These are phyloP conservation scores for Epistrophella euchroma DNA, from an alignment of 2,888 invertebrate species.

Conservation along the genomic window DNA sequence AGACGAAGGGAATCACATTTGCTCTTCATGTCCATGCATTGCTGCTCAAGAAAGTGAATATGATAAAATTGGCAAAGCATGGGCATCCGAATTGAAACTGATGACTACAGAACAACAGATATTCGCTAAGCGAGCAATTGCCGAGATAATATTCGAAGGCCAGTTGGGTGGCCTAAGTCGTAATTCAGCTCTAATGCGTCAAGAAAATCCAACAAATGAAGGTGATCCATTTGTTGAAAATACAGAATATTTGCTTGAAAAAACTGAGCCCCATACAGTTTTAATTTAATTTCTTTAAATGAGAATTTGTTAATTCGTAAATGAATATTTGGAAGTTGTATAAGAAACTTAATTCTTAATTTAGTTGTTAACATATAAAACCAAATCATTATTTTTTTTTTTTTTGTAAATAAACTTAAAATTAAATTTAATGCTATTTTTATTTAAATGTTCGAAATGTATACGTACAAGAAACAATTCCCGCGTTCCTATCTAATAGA, in stretches of 20 bases:
- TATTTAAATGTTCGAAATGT: too few species aligned
- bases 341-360: neutral
- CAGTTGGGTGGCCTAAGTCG: constrained; percentile 61
- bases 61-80: constrained; percentile 65
- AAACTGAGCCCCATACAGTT: neutral
- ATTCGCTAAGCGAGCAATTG: constrained; percentile 71
- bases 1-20: constrained; percentile 14
- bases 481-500: too few species aligned
- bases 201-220: neutral
- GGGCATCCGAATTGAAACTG: constrained; percentile 68
- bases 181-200: constrained; percentile 1
- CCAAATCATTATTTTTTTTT: too few species aligned
- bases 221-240: constrained; percentile 15
- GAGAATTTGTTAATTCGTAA: neutral
- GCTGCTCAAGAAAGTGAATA: constrained; percentile 51
- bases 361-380: too few species aligned
- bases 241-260: neutral
- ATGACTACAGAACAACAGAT: constrained; percentile 70
- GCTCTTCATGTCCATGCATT: constrained; percentile 52
- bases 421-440: too few species aligned
- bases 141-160: constrained; percentile 70
- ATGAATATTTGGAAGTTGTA: neutral
- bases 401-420: too few species aligned
- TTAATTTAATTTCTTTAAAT: neutral
- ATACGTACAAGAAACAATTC: too few species aligned